Evolutionary conservation across 2,888 invertebrate genomes (phyloP).

Genomic region (Digitonthophagus gazella): DNA sequence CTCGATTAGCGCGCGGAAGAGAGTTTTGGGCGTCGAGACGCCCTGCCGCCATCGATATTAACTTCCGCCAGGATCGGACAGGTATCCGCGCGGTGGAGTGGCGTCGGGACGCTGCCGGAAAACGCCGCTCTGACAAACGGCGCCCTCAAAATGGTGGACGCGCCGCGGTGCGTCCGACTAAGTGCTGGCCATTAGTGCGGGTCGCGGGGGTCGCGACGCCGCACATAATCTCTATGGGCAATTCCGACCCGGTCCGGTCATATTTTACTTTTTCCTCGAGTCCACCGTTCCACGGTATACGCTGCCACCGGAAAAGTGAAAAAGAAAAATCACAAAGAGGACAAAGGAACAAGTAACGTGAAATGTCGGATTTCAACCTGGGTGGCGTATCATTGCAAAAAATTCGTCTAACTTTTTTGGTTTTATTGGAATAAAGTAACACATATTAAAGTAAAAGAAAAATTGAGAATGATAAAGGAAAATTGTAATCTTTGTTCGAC

Average conservation of each 20-base stretch:
- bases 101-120: not conserved
- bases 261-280: slow-evolving; percentile 1
- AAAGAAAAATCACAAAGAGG: not conserved
- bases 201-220: slow-evolving; percentile 20
- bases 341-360: no score
- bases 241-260: not conserved
- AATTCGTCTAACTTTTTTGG: no score
- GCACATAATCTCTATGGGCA: slow-evolving; percentile 15
- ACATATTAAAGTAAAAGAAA: no score
- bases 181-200: slow-evolving; percentile 35
- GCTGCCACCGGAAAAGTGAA: no score
- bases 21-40: slow-evolving; percentile 32
- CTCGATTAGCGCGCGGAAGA: slow-evolving; percentile 38
- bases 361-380: no score
- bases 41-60: slow-evolving; percentile 32
- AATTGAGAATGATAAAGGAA: no score
- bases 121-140: slow-evolving; percentile 29
- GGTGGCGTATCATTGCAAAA: no score
- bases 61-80: slow-evolving; percentile 35
- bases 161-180: slow-evolving; percentile 29
- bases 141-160: slow-evolving; percentile 18
- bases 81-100: slow-evolving; percentile 26
- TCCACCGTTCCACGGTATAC: not conserved
- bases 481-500: no score
- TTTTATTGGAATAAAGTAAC: no score